Conservation (phyloP, 2,888 invertebrate genomes). For the Andricus curvator region DNA sequence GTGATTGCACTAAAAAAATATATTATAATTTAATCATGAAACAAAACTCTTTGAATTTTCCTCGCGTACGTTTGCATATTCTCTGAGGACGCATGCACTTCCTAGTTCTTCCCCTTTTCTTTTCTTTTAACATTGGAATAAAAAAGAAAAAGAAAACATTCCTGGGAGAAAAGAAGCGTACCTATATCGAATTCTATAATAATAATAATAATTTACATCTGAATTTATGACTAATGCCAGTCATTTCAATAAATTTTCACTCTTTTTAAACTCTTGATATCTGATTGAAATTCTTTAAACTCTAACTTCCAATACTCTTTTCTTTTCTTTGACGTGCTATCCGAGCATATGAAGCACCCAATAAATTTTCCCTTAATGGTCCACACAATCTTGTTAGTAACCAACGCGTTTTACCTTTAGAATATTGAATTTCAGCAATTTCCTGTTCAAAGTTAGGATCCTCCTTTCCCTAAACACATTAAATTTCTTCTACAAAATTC, state of each 20-base stretch:
- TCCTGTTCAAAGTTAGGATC: background rate
- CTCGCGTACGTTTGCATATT: background rate
- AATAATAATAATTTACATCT: too few species aligned
- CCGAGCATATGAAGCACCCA: conserved; percentile 4
- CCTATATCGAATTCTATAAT: background rate
- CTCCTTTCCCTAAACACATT: background rate
- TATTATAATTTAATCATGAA: background rate
- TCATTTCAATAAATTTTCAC: too few species aligned
- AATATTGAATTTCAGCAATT: conserved; percentile 16
- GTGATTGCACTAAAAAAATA: too few species aligned
- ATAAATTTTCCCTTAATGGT: conserved; percentile 27
- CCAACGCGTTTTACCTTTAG: background rate
- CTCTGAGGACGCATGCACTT: background rate
- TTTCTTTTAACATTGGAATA: too few species aligned
- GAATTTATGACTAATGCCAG: background rate
- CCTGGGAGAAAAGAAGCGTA: background rate
- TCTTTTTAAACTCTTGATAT: too few species aligned
- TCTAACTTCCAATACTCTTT: conserved; percentile 7
- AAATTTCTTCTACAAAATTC: background rate
- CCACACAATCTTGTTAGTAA: conserved; percentile 9
- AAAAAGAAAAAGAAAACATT: background rate
- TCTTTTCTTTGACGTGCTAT: background rate
- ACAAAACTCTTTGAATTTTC: background rate
- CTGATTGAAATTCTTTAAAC: background rate
- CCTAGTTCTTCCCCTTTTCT: too few species aligned